phyloP scores from a whole-genome alignment of 2,797 vertebrate species.

The Anguilla pacifica region DNA sequence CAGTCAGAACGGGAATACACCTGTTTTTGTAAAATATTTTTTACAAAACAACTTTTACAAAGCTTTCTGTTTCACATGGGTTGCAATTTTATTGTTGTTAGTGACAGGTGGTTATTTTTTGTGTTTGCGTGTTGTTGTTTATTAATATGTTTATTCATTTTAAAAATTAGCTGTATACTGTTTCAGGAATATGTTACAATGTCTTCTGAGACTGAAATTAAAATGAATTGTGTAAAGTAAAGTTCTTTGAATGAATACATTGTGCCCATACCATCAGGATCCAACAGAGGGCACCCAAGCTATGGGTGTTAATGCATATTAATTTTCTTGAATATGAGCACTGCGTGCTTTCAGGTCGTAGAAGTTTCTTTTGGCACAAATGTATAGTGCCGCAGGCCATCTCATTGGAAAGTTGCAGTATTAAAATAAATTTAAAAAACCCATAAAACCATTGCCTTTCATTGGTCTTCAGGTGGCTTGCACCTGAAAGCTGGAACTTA shows the following conservation, averaged over 20 bases:
- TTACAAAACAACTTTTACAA: neutral
- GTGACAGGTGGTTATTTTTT: neutral
- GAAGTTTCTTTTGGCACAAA: neutral
- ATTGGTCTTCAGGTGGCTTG: neutral
- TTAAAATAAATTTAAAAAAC: neutral
- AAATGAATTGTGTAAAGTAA: neutral
- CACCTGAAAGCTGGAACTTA: neutral
- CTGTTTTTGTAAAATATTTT: neutral
- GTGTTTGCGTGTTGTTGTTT: neutral
- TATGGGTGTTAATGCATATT: neutral
- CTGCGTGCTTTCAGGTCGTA: neutral
- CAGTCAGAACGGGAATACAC: neutral
- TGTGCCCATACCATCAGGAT: neutral
- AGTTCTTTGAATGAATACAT: neutral
- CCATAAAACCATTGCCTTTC: neutral
- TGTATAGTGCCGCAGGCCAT: neutral
- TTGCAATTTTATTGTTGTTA: neutral
- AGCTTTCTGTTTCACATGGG: neutral
- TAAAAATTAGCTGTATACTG: neutral
- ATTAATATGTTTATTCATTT: neutral
- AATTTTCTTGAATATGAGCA: neutral
- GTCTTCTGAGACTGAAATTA: neutral
- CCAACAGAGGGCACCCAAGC: conserved; percentile 21
- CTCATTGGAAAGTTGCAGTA: neutral
- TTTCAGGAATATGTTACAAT: neutral